Conservation (phyloP, 2,113 vertebrate genomes). For the Gasterosteus nipponicus region DNA sequence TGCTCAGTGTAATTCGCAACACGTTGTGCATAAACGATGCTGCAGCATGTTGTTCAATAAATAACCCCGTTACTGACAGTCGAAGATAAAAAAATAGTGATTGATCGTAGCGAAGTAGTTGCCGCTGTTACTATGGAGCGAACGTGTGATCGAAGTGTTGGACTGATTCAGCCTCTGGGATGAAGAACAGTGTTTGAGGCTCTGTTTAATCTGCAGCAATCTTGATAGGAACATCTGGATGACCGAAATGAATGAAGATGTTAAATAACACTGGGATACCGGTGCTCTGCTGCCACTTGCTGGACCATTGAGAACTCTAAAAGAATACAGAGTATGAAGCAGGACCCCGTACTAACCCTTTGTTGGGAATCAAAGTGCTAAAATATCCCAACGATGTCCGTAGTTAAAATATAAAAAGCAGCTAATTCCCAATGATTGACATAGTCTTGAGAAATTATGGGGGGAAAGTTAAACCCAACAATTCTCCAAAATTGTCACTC, state of each 20-base stretch:
- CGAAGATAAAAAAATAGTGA: not conserved
- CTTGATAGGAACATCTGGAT: not conserved
- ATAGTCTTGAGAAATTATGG: not conserved
- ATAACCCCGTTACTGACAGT: not conserved
- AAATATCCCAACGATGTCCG: too few species aligned
- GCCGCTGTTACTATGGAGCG: not conserved
- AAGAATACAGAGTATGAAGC: not conserved
- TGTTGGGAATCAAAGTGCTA: not conserved
- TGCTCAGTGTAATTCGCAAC: not conserved
- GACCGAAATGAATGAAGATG: not conserved
- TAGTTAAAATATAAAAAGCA: too few species aligned
- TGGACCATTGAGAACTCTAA: constrained; percentile 10
- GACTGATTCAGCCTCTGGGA: not conserved
- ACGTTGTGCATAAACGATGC: not conserved
- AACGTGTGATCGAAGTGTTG: not conserved
- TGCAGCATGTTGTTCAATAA: not conserved
- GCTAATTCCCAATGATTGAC: too few species aligned
- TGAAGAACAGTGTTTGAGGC: not conserved
- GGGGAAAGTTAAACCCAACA: too few species aligned
- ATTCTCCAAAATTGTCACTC: not conserved
- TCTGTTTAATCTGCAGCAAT: not conserved
- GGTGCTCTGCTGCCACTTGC: constrained; percentile 57
- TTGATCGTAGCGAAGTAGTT: not conserved
- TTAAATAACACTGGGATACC: not conserved
- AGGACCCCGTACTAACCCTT: not conserved